Evolutionary conservation across 2,888 invertebrate species (phyloP).

Genomic region (Patella ulyssiponensis): DNA sequence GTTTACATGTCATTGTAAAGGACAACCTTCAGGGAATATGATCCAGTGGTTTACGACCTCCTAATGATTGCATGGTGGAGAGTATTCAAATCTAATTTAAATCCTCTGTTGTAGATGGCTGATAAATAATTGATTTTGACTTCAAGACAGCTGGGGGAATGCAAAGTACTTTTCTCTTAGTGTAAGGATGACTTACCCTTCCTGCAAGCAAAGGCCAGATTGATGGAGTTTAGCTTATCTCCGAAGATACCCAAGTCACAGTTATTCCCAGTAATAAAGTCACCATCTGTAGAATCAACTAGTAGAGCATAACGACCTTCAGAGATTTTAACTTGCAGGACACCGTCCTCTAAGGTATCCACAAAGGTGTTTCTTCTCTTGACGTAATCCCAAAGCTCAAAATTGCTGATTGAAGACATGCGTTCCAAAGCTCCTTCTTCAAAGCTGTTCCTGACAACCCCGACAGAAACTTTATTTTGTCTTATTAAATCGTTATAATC

Average conservation of each 20-base stretch:
- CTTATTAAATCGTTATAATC: constrained; percentile 28
- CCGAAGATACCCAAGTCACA: constrained; percentile 45
- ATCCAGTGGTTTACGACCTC: too few species aligned
- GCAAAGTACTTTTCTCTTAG: too few species aligned
- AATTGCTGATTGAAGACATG: constrained; percentile 18
- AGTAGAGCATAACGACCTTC: not conserved
- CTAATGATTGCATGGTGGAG: too few species aligned
- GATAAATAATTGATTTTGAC: too few species aligned
- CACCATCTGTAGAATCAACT: constrained; percentile 9
- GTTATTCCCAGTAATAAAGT: constrained; percentile 37
- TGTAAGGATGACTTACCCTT: not conserved
- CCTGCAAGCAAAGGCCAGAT: constrained; percentile 21
- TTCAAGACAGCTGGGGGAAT: too few species aligned
- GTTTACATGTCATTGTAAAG: too few species aligned
- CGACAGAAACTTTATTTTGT: constrained; percentile 28
- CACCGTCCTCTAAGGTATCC: constrained; percentile 26
- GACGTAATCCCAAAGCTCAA: constrained; percentile 26
- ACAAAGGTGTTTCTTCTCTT: constrained; percentile 24
- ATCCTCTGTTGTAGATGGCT: too few species aligned
- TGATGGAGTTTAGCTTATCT: constrained; percentile 34
- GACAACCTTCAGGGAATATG: too few species aligned
- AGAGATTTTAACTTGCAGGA: constrained; percentile 28
- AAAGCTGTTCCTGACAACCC: constrained; percentile 14
- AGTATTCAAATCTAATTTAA: too few species aligned
- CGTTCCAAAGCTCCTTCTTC: constrained; percentile 11